phyloP scores from a whole-genome alignment of 2,888 invertebrate genomes.

The Rhagonycha fulva region DNA sequence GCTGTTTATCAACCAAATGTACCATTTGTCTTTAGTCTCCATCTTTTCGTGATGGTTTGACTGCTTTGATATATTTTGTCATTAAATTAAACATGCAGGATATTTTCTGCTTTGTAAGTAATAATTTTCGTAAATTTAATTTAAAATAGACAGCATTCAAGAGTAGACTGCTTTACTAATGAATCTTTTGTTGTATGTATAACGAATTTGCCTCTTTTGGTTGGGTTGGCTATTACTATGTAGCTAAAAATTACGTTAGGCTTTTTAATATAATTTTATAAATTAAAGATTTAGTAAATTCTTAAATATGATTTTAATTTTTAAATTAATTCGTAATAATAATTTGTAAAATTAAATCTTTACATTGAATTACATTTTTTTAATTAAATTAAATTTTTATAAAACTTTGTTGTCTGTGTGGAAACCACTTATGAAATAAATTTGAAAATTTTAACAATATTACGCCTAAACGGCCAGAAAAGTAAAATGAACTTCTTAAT shows the following conservation, averaged over 20 bases:
- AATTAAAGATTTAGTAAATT: not conserved
- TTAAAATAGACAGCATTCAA: slow-evolving; percentile 20
- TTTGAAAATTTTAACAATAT: not conserved
- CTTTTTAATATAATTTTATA: not conserved
- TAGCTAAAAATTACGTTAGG: slow-evolving; percentile 5
- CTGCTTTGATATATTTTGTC: slow-evolving; percentile 23
- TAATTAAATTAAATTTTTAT: no score
- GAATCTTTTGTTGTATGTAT: slow-evolving; percentile 22
- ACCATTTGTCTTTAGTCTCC: slow-evolving; percentile 23
- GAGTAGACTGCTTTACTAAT: slow-evolving; percentile 21
- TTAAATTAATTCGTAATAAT: not conserved
- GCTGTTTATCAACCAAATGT: slow-evolving; percentile 23
- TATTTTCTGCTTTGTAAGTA: slow-evolving; percentile 25
- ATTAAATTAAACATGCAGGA: slow-evolving; percentile 27
- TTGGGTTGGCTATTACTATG: slow-evolving; percentile 1
- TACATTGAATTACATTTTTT: not conserved
- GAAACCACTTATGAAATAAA: not conserved
- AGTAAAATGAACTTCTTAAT: no score
- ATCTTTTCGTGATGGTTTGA: slow-evolving; percentile 19
- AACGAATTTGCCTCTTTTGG: slow-evolving; percentile 6
- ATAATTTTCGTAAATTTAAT: slow-evolving; percentile 24
- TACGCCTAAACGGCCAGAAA: no score
- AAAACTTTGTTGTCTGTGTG: no score
- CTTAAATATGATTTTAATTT: not conserved
- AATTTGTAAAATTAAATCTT: not conserved